Evolutionary conservation across 2,797 vertebrate genomes (phyloP), one percentile per base, ranked within the genome.

Genomic region (Danio albolineatus): DNA sequence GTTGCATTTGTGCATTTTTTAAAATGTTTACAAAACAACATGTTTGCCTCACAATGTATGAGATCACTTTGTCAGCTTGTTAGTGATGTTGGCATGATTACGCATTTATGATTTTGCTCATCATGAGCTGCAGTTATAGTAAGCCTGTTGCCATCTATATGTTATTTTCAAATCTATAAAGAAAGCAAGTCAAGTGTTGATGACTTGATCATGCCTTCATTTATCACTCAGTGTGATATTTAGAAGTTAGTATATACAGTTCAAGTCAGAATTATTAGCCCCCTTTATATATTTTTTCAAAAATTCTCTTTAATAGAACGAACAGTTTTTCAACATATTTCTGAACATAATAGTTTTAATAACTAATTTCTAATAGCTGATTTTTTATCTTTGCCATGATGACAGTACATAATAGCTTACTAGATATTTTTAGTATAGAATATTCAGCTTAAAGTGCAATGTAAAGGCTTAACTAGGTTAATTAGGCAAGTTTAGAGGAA

Each of bases 1-100:
- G 81, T 41, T 81, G 71, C 28, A 67, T 48, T 72, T 60, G 59
- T 36, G 48, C 6, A 28, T 28, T 1, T 39, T 51, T 21, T 49
- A 79, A 81, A 76, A 66, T 78, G 59, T 75, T 83, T 81, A 79
- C 61, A 69, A 80, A 54, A 64, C 66, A 51, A 69, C 28, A 71
- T 65, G 21, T 17, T 41, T 0, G 12, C 66, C 75, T 62, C 13
- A 38, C 65, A 71, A 43, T 57, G 59, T 41, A 72, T 53, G 49
- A 62, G 43, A 73, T 71, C 41, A 36, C 39, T 62, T 59, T 49
- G 38, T 39, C 70, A 54, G 54, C 66, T 64, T 57, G 39, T 62
- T 59, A 10, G 14, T 57, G 77, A 38, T 36, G 39, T 41, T 41
- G 8, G 7, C 19, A 51, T 57, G 48, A 57, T 57, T 46, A 62